Evolutionary conservation across 2,113 vertebrate species (phyloP).

Genomic region (Nothoprocta pentlandii): DNA sequence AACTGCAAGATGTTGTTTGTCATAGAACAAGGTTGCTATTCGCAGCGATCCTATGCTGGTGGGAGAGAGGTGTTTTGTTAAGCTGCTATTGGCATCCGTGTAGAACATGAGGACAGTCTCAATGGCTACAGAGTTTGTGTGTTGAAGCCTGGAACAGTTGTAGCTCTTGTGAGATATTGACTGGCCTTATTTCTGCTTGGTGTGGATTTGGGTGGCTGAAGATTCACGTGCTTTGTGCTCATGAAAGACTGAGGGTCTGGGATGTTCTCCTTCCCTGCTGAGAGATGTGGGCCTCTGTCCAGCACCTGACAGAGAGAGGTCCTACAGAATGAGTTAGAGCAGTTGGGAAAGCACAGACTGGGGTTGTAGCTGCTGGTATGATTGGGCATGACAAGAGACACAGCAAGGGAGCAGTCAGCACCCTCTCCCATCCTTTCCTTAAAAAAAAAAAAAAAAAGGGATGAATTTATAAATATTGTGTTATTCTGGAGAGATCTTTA

Average conservation of each 20-base stretch:
- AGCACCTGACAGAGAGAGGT: not conserved
- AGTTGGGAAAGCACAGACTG: not conserved
- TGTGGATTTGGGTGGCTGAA: not conserved
- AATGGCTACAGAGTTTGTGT: not conserved
- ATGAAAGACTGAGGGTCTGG: not conserved
- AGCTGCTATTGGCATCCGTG: not conserved
- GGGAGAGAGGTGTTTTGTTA: not conserved
- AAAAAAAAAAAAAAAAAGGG: no score
- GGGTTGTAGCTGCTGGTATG: not conserved
- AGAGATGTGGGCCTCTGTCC: accelerated
- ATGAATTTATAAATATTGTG: not conserved
- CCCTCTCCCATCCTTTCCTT: not conserved
- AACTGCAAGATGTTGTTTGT: constrained; percentile 43
- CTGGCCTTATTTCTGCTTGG: not conserved
- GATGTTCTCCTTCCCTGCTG: not conserved
- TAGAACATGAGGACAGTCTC: not conserved
- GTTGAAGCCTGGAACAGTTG: not conserved
- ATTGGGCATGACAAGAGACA: not conserved
- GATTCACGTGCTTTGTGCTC: accelerated
- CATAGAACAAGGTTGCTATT: constrained; percentile 18
- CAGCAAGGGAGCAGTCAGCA: not conserved
- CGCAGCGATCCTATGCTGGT: not conserved
- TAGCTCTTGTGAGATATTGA: not conserved
- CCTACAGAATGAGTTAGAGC: not conserved
- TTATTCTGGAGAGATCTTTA: not conserved